A percentile compares a stretch with the other conserved stretches of the same genome.
These are phyloP conservation scores for Lagria hirta DNA, from an alignment of 2,888 invertebrate species.

Conservation along the genomic window DNA sequence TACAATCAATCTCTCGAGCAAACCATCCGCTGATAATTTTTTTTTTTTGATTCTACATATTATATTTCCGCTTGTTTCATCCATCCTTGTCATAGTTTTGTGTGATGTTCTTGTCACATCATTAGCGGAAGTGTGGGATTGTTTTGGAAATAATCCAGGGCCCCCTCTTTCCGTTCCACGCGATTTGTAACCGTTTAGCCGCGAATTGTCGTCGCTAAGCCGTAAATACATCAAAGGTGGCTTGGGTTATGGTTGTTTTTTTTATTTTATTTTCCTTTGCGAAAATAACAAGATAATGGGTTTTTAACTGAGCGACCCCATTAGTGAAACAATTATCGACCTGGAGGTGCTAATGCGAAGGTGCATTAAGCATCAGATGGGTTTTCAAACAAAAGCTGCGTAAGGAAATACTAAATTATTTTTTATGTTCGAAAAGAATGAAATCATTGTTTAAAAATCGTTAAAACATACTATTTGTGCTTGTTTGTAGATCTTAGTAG, in stretches of 20 bases:
- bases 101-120: conserved; percentile 34
- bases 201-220: conserved; percentile 27
- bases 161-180: too few species aligned
- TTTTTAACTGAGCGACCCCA: neutral
- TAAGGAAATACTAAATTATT: too few species aligned
- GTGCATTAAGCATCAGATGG: neutral
- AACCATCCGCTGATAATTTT: too few species aligned
- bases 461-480: too few species aligned
- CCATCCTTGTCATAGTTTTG: too few species aligned
- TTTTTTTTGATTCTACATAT: too few species aligned
- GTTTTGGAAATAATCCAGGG: conserved; percentile 41
- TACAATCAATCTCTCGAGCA: conserved; percentile 12
- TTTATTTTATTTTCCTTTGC: neutral
- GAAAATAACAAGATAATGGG: conserved; percentile 1
- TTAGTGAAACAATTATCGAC: conserved; percentile 1
- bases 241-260: too few species aligned
- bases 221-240: conserved; percentile 16
- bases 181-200: conserved; percentile 37
- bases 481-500: too few species aligned
- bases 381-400: too few species aligned
- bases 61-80: neutral
- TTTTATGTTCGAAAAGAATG: too few species aligned
- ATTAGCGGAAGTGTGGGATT: conserved; percentile 37
- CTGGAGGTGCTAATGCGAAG: neutral
- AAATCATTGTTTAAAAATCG: too few species aligned